These are phyloP conservation scores for Odontophorus gujanensis DNA, from an alignment of 2,113 vertebrate genomes.

Conservation along the genomic window DNA sequence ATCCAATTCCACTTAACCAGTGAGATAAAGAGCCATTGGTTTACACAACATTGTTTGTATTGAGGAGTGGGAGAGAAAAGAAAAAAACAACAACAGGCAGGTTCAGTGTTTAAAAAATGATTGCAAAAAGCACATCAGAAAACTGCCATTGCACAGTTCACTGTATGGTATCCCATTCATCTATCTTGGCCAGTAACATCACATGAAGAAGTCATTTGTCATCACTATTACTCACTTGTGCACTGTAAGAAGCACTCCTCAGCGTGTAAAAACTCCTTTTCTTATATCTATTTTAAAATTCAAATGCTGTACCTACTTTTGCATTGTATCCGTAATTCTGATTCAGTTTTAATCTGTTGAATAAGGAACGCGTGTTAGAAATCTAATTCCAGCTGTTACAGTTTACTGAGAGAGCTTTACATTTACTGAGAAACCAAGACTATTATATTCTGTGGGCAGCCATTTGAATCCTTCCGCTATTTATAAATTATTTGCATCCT, in stretches of 20 bases:
- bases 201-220: not conserved
- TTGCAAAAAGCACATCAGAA: not conserved
- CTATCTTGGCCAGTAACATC: slow-evolving; percentile 7
- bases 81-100: not conserved
- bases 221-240: not conserved
- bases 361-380: slow-evolving; percentile 53
- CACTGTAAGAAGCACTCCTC: not conserved
- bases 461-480: slow-evolving; percentile 14
- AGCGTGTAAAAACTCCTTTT: not conserved
- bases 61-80: not conserved
- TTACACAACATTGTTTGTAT: not conserved
- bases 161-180: not conserved
- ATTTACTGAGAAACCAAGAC: slow-evolving; percentile 47
- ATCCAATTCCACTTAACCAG: not conserved
- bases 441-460: slow-evolving; percentile 18
- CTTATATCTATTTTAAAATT: slow-evolving; percentile 47
- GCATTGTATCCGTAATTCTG: not conserved
- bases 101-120: not conserved
- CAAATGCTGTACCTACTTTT: not conserved
- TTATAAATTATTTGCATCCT: not conserved
- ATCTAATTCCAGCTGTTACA: slow-evolving; percentile 38
- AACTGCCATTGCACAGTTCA: not conserved
- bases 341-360: slow-evolving; percentile 39
- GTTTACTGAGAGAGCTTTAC: not conserved
- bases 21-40: not conserved